Evolutionary conservation across 2,888 invertebrate species (phyloP).

Genomic region (Pandemis corylana): DNA sequence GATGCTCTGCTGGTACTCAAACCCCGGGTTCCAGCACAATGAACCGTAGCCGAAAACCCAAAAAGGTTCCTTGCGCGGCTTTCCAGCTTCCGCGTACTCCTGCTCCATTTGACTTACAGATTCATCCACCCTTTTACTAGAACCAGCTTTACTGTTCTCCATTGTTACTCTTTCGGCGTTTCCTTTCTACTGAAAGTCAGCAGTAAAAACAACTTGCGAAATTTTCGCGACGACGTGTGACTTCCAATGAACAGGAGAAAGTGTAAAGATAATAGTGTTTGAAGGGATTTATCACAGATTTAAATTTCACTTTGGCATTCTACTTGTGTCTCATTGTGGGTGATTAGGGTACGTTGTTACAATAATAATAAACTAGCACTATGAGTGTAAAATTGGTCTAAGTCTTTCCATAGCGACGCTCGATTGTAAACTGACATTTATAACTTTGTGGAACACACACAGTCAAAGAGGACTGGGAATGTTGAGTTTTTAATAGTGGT

Average conservation of each 20-base stretch:
- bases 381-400: conserved; percentile 51
- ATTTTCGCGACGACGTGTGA: conserved; percentile 48
- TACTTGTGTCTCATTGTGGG: conserved; percentile 72
- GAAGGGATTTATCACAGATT: conserved; percentile 59
- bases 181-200: conserved; percentile 30
- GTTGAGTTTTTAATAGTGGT: neutral
- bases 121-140: conserved; percentile 24
- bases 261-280: conserved; percentile 48
- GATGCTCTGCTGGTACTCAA: conserved; percentile 91
- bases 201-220: conserved; percentile 41
- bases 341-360: conserved; percentile 59
- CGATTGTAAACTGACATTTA: conserved; percentile 54
- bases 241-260: conserved; percentile 51
- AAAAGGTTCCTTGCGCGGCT: conserved; percentile 78
- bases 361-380: conserved; percentile 61
- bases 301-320: conserved; percentile 60
- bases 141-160: conserved; percentile 40
- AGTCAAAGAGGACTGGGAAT: conserved; percentile 8
- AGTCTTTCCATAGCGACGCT: conserved; percentile 59
- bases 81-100: conserved; percentile 52
- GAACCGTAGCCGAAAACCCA: conserved; percentile 99
- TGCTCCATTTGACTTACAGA: conserved; percentile 42
- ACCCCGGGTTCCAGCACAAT: conserved; percentile 97
- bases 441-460: conserved; percentile 15
- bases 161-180: conserved; percentile 26